These are phyloP conservation scores for Dicranocentrus wangi DNA, from an alignment of 2,888 invertebrate genomes.

Conservation along the genomic window DNA sequence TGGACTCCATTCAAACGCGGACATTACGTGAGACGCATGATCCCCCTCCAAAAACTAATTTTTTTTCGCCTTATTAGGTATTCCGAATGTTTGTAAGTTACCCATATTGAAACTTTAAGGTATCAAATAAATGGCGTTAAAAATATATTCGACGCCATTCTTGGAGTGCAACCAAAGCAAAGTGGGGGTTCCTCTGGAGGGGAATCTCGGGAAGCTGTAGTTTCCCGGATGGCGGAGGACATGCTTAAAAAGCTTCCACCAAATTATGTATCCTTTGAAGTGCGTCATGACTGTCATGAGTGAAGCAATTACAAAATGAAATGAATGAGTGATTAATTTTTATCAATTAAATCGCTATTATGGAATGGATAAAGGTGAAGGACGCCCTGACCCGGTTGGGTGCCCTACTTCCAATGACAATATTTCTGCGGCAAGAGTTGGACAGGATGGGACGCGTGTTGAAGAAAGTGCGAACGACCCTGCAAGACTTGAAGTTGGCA, in stretches of 20 bases:
- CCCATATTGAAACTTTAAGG: constrained; percentile 74
- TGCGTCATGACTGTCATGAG: constrained; percentile 72
- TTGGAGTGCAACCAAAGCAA: constrained; percentile 98
- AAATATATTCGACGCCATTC: constrained; percentile 92
- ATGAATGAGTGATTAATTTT: too few relatives aligned
- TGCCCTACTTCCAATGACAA: constrained; percentile 94
- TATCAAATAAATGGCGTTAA: constrained; percentile 97
- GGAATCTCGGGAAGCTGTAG: constrained; percentile 93
- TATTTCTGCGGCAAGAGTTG: constrained; percentile 86
- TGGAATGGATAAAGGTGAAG: constrained; percentile 82
- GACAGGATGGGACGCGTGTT: constrained; percentile 91
- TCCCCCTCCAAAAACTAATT: too few relatives aligned
- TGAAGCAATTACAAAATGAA: too few relatives aligned
- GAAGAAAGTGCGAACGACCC: constrained; percentile 83
- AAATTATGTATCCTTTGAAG: constrained; percentile 90
- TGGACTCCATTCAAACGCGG: constrained; percentile 96
- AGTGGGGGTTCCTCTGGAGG: constrained; percentile 89
- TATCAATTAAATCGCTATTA: too few relatives aligned
- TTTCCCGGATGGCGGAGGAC: constrained; percentile 92
- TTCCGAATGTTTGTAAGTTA: too few relatives aligned
- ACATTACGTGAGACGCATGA: constrained; percentile 84
- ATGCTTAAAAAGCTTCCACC: constrained; percentile 91
- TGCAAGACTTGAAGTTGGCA: constrained; percentile 89
- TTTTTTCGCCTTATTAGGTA: neutral
- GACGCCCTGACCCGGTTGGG: constrained; percentile 94